Conservation (phyloP, 2,888 invertebrate species). For the Amphimallon solstitiale region DNA sequence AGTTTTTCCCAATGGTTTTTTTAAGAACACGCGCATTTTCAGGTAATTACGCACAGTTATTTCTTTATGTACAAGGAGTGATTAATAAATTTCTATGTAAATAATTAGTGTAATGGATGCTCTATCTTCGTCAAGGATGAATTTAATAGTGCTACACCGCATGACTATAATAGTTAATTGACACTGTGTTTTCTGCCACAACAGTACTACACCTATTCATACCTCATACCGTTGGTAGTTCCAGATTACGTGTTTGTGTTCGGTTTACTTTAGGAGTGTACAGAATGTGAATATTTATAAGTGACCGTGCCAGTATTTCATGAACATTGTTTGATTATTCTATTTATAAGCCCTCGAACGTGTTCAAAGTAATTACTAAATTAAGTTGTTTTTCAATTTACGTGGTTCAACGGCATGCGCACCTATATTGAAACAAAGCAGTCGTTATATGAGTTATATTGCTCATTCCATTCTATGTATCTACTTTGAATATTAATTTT, state of each 20-base stretch:
- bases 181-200: conserved; percentile 9
- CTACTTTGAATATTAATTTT: too few relatives aligned
- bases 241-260: conserved; percentile 27
- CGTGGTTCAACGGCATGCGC: conserved; percentile 11
- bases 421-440: conserved; percentile 3
- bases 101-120: conserved; percentile 26
- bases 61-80: background rate
- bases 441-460: background rate
- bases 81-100: conserved; percentile 24
- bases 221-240: conserved; percentile 14
- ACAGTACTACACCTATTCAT: background rate
- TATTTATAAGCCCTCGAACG: conserved; percentile 23
- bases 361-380: conserved; percentile 22
- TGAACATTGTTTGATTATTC: conserved; percentile 27
- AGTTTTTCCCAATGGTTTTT: background rate
- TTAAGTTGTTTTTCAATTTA: conserved; percentile 26
- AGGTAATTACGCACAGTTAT: background rate
- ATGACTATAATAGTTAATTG: conserved; percentile 1
- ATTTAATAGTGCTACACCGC: conserved; percentile 3
- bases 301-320: conserved; percentile 15
- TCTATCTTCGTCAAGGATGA: conserved; percentile 14
- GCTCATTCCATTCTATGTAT: background rate
- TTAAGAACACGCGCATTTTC: background rate
- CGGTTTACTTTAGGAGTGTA: conserved; percentile 5
- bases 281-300: conserved; percentile 29